Evolutionary conservation across 1,140 invertebrate genomes (phyloP).

Genomic region (Atta colombica): DNA sequence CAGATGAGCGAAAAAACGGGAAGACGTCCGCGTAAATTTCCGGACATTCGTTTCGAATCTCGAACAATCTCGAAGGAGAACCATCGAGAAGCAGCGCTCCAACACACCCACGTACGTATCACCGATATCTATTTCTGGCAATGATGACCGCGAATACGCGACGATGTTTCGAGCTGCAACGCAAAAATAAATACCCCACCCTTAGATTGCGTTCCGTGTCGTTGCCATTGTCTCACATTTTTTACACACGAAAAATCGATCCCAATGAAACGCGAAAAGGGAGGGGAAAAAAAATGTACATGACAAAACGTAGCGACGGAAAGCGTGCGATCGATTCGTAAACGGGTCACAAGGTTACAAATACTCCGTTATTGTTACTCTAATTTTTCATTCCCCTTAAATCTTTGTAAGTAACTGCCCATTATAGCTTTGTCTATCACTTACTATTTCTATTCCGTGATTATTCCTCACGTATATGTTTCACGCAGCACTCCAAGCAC

Average conservation of each 20-base stretch:
- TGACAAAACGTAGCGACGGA: not conserved
- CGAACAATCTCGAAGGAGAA: constrained; percentile 34
- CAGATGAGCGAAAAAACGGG: not conserved
- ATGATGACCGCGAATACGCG: constrained; percentile 76
- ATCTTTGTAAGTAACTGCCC: too few species aligned
- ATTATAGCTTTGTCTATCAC: not conserved
- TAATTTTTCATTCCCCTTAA: not conserved
- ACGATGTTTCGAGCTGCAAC: constrained; percentile 67
- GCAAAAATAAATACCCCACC: constrained; percentile 75
- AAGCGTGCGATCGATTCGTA: not conserved
- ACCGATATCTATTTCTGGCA: constrained; percentile 77
- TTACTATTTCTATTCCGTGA: constrained; percentile 10
- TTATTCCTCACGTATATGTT: not conserved
- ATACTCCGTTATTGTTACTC: not conserved
- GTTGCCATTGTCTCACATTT: constrained; percentile 13
- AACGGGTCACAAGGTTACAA: constrained; percentile 17
- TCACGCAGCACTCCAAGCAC: not conserved
- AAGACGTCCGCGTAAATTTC: not conserved
- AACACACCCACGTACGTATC: constrained; percentile 74
- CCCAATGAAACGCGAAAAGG: too few species aligned
- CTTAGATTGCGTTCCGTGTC: constrained; percentile 23
- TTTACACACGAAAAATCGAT: not conserved
- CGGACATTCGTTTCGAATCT: constrained; percentile 65
- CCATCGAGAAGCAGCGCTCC: constrained; percentile 51
- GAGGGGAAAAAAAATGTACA: not conserved